phyloP scores from a whole-genome alignment of 1,140 invertebrate species.

The Cotesia chilonis region DNA sequence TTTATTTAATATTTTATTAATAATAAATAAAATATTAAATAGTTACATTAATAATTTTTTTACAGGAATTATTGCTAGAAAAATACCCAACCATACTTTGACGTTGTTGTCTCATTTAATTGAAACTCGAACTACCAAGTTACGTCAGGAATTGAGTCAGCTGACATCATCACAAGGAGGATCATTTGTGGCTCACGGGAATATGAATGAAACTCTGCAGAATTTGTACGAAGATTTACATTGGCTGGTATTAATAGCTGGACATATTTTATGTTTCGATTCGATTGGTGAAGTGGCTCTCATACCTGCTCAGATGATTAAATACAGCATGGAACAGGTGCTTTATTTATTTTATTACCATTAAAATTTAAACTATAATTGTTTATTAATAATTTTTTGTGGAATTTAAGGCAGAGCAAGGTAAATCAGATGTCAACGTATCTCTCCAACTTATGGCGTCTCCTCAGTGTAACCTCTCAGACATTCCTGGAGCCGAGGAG shows the following conservation, averaged over 20 bases:
- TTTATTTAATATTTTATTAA: constrained; percentile 24
- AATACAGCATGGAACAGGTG: constrained; percentile 72
- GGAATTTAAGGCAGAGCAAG: constrained; percentile 43
- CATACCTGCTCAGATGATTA: constrained; percentile 80
- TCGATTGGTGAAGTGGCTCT: constrained; percentile 79
- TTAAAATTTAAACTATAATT: too few species aligned
- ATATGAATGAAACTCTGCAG: constrained; percentile 56
- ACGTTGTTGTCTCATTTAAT: constrained; percentile 70
- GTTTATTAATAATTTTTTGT: too few species aligned
- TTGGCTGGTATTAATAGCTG: constrained; percentile 85
- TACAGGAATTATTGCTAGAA: constrained; percentile 62
- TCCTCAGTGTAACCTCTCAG: constrained; percentile 60
- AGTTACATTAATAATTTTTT: background rate
- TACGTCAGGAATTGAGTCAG: constrained; percentile 73
- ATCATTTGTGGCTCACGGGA: constrained; percentile 54
- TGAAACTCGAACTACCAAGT: constrained; percentile 71
- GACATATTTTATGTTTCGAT: constrained; percentile 77
- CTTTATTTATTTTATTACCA: background rate
- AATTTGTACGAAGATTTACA: constrained; percentile 86
- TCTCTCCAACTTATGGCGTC: constrained; percentile 65
- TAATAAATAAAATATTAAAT: too few species aligned
- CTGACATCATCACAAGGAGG: constrained; percentile 69
- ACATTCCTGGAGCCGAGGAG: constrained; percentile 67
- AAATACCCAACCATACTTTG: constrained; percentile 68
- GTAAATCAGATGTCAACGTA: constrained; percentile 58